A percentile compares a stretch with the other conserved stretches of the same genome.
phyloP scores from a whole-genome alignment of 2,113 vertebrate species.

The Egretta garzetta region DNA sequence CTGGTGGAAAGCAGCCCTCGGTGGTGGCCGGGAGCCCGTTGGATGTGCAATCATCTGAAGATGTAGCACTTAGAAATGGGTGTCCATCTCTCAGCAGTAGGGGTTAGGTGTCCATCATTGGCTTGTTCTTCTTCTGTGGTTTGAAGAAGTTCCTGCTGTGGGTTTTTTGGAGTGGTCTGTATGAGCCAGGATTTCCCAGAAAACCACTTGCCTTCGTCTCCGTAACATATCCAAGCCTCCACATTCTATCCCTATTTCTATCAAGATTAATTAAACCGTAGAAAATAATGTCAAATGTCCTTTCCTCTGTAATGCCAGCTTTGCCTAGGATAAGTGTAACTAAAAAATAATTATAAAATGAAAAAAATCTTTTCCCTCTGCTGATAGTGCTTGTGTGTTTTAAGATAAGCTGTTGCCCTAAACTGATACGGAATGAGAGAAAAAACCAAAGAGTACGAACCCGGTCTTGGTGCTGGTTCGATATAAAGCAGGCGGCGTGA shows the following conservation, averaged over 20 bases:
- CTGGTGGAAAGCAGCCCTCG: not conserved
- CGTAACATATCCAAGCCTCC: not conserved
- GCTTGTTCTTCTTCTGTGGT: not conserved
- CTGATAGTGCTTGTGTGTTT: not conserved
- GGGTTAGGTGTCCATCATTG: not conserved
- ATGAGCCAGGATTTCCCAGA: not conserved
- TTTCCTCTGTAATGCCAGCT: not conserved
- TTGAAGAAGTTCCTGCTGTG: not conserved
- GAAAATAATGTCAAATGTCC: not conserved
- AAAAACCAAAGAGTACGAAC: not conserved
- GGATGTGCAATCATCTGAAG: not conserved
- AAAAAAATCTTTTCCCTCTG: not conserved
- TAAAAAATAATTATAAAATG: not conserved
- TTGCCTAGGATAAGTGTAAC: not conserved
- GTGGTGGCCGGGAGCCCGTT: not conserved
- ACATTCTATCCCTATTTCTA: not conserved
- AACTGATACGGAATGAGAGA: not conserved
- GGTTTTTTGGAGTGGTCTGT: not conserved
- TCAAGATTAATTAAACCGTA: not conserved
- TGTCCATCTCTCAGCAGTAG: not conserved
- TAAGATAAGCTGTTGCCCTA: not conserved
- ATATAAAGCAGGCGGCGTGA: not conserved
- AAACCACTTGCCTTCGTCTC: not conserved
- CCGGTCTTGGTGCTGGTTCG: not conserved
- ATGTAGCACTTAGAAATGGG: fast-evolving